Percentiles rank a stretch among this genome's conserved stretches.
Conservation (phyloP, 1,140 invertebrate species). For the Chelonus insularis region DNA sequence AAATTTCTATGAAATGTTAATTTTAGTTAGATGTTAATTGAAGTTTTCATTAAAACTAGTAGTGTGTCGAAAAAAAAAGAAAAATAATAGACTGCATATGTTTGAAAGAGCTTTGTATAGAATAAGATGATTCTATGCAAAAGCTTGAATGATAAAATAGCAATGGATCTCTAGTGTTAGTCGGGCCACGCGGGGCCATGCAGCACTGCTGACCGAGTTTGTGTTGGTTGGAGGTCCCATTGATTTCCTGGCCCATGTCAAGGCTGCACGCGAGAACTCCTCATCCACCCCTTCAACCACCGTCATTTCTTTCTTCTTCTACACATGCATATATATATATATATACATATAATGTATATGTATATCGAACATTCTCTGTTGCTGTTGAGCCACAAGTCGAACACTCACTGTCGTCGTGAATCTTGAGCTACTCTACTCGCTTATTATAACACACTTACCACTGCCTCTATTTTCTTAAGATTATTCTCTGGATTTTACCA, state of each 20-base stretch:
- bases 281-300: conserved; percentile 38
- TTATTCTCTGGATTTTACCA: background rate
- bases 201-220: conserved; percentile 49
- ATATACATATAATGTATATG: conserved; percentile 1
- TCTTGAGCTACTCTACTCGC: conserved; percentile 7
- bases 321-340: background rate
- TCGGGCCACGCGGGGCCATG: conserved; percentile 32
- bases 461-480: background rate
- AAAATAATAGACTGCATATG: too few relatives aligned
- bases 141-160: background rate
- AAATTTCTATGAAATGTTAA: too few relatives aligned
- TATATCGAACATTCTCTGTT: background rate
- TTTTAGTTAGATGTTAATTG: too few relatives aligned
- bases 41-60: too few relatives aligned
- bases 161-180: background rate
- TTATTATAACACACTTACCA: conserved; percentile 17
- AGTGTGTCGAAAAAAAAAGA: too few relatives aligned
- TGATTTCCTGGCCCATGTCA: conserved; percentile 59
- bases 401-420: background rate
- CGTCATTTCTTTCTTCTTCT: conserved; percentile 14
- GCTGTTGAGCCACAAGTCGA: background rate
- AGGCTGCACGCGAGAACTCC: conserved; percentile 55
- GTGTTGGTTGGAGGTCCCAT: conserved; percentile 56
- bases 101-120: too few relatives aligned
- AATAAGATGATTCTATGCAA: too few relatives aligned